Conservation (phyloP, 2,888 invertebrate genomes). For the Andricus quercusramuli region DNA sequence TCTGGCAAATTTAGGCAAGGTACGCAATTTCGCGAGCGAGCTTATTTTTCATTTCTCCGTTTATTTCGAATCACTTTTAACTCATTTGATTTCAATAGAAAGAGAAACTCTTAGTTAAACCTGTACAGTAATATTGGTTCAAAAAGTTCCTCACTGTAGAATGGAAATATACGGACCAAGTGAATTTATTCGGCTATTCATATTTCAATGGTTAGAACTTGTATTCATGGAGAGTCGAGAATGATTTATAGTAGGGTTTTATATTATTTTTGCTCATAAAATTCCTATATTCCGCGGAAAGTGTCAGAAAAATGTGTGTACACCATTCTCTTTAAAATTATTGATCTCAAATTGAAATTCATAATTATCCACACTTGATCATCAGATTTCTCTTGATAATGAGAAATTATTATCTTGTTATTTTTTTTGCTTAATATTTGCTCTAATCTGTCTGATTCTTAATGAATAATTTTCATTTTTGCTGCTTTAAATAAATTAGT, state of each 20-base stretch:
- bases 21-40: neutral
- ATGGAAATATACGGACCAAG: neutral
- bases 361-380: no score
- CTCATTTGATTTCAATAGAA: neutral
- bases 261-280: no score
- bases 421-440: no score
- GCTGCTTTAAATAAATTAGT: no score
- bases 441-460: no score
- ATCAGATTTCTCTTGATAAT: no score
- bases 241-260: neutral
- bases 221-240: neutral
- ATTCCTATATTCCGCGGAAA: no score
- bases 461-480: no score
- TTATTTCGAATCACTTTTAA: neutral
- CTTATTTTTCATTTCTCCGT: neutral
- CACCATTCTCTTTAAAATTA: no score
- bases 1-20: slow-evolving; percentile 1
- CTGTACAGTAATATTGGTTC: neutral
- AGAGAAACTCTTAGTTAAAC: neutral
- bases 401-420: no score
- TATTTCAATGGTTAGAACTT: neutral
- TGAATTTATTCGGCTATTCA: neutral
- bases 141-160: neutral
- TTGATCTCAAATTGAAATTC: no score
- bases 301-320: no score